phyloP scores from a whole-genome alignment of 2,888 invertebrate species.

The Axea sp. region DNA sequence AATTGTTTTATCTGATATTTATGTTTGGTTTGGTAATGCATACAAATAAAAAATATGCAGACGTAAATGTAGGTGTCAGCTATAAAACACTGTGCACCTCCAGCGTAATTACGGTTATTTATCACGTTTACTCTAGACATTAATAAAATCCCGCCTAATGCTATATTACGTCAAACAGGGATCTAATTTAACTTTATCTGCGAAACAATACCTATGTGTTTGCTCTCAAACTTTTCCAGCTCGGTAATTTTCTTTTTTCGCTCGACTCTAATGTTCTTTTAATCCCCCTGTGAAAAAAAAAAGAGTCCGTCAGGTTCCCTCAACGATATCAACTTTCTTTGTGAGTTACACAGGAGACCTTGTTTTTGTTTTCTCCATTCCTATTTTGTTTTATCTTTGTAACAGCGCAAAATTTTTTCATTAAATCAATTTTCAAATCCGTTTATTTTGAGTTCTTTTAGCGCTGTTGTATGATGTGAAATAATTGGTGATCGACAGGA shows the following conservation, averaged over 20 bases:
- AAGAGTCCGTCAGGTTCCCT: neutral
- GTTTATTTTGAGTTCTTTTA: too few species aligned
- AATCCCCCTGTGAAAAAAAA: slow-evolving; percentile 2
- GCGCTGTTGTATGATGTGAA: too few species aligned
- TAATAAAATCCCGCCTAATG: slow-evolving; percentile 27
- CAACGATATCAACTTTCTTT: slow-evolving; percentile 4
- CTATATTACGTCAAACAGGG: slow-evolving; percentile 25
- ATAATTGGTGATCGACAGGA: slow-evolving; percentile 1
- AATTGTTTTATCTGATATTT: too few species aligned
- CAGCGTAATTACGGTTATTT: slow-evolving; percentile 31
- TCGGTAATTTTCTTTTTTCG: slow-evolving; percentile 11
- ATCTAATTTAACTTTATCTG: slow-evolving; percentile 39
- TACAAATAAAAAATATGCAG: neutral
- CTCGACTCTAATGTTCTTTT: slow-evolving; percentile 16
- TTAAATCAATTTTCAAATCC: too few species aligned
- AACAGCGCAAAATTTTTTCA: too few species aligned
- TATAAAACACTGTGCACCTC: slow-evolving; percentile 9
- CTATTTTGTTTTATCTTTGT: too few species aligned
- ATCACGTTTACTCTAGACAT: slow-evolving; percentile 30
- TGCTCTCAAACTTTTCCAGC: slow-evolving; percentile 10
- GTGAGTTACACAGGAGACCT: neutral
- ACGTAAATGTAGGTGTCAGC: slow-evolving; percentile 5
- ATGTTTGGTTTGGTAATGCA: too few species aligned
- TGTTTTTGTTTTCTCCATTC: neutral
- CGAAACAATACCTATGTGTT: slow-evolving; percentile 8